Base-by-base conservation (phyloP, 2,888 invertebrate species). In the Stenurella melanura region DNA sequence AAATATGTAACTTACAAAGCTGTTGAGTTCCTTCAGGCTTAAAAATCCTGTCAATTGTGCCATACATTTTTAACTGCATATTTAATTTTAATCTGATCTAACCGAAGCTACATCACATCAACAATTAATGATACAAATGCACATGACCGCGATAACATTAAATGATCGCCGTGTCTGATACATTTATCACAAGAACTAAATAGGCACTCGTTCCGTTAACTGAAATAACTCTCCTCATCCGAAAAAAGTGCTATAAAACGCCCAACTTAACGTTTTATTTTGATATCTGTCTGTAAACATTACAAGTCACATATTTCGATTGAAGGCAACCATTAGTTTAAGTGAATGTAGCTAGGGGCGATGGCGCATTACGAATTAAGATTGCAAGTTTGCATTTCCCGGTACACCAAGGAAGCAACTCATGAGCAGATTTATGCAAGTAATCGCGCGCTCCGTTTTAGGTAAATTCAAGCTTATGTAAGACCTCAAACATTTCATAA, bases 131-230 rank as follows among this genome's bases (percentile, higher is more conserved):
- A 58, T 58, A 12, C 6, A 19, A 18, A 58, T 21, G 18, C 15
- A 21, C 58, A 58, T 19, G 18, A 19, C 19, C 0, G 10, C 58
- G 58, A 58, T 58, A 58, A 58, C 58, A 50, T n/a, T 58, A 58
- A 58, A 21, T 15, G 58, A 58, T 19, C 42, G 12, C 19, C 66
- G 42, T 66, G 17, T 42, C 66, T 17, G 34, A 66, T 42, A 34
- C 66, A 66, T 42, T 42, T 66, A 66, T 66, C 38, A 19, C 66
- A 66, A n/a, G 42, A 66, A 66, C 42, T 64, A 66, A 18, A 66
- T 19, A 42, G 42, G 17, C 9, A 10, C 19, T 18, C 12, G 66
- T 66, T 17, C 66, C 66, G 66, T 66, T 66, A 66, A 17, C 18
- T 42, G 42, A 19, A 66, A 66, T 66, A 66, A 11, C 42, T 38